These are phyloP conservation scores for Gibbula magus DNA, from an alignment of 2,888 invertebrate genomes.

Conservation along the genomic window DNA sequence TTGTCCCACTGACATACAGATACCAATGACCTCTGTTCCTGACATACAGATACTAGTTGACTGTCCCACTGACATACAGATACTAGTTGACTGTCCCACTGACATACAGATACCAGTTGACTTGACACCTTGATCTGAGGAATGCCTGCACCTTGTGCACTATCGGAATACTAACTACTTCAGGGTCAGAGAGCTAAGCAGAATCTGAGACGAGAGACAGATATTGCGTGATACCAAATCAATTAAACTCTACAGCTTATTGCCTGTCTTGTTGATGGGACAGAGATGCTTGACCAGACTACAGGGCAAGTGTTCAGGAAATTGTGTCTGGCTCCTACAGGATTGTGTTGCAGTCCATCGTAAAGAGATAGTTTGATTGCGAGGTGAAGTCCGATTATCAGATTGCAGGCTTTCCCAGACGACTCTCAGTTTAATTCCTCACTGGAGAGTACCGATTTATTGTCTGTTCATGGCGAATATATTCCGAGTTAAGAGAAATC, in stretches of 20 bases:
- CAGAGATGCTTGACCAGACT: background rate
- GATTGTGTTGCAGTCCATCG: background rate
- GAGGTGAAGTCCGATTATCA: background rate
- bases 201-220: background rate
- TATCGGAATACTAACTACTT: background rate
- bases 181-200: background rate
- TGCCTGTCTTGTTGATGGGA: no score
- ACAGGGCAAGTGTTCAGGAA: conserved; percentile 5
- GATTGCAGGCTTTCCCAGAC: background rate
- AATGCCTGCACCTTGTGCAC: background rate
- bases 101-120: no score
- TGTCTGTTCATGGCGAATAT: no score
- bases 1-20: no score
- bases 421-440: no score
- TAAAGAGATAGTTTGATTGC: background rate
- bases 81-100: no score
- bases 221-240: conserved; percentile 18
- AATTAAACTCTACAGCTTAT: background rate
- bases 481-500: no score
- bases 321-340: background rate
- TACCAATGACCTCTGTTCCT: no score
- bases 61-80: no score
- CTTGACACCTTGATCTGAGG: no score
- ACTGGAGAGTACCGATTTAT: no score
- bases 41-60: no score